Evolutionary conservation across 2,797 vertebrate genomes (phyloP), one percentile per base, ranked within the genome.

Genomic region (Chaunax sp.): DNA sequence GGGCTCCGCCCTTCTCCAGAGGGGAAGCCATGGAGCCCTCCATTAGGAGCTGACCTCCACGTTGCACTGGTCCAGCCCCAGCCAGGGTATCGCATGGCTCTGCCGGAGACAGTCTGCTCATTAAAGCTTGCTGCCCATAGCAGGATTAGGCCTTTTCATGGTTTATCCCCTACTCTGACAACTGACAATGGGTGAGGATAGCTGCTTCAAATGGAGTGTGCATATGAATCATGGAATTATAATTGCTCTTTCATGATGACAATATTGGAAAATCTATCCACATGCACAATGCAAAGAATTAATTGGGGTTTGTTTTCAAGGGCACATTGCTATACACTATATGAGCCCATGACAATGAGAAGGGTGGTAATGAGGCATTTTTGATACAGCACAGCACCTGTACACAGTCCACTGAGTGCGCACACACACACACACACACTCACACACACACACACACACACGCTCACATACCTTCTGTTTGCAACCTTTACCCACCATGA

Each of bases 191-290:
- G 87, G 71, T 63, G 53, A 81, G 78, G 86, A 89, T 88, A 70
- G 90, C 82, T 71, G 88, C 85, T 87, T 91, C 83, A 89, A 86
- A 89, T 90, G 83, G 84, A 90, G 85, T 88, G 88, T 83, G 83
- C 80, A 81, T 88, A 90, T 87, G 87, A 91, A 90, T 91, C 90
- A 86, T 89, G 86, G 90, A 90, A 89, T 91, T 88, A 92, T 90
- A 92, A 92, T 92, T 90, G 89, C 89, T 89, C 87, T 91, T 92
- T 92, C 89, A 90, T 92, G 89, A 92, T 90, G 88, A 88, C 86
- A 86, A 90, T 88, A 92, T 90, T 90, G 81, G 84, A 90, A 90
- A 90, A 92, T 92, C 86, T 87, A 90, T 83, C 87, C 80, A 77
- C 77, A 86, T 64, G 77, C 85, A 85, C 88, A 87, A 91, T 89